phyloP scores from a whole-genome alignment of 2,888 invertebrate species.

The Drosophila recens region DNA sequence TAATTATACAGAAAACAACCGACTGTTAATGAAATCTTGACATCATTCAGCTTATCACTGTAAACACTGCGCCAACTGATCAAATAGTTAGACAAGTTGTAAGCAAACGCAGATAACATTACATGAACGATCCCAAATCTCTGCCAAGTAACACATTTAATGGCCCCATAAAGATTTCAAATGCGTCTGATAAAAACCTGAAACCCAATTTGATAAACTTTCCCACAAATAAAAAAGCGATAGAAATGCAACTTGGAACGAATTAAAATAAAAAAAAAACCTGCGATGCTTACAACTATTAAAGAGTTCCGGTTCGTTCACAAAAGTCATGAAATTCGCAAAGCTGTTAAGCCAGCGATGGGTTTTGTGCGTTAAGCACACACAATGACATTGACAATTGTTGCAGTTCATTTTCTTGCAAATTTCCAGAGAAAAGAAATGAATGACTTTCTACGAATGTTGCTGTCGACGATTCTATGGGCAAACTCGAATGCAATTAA shows the following conservation, averaged over 20 bases:
- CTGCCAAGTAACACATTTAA: conserved; percentile 30
- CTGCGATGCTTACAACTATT: conserved; percentile 13
- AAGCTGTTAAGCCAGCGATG: conserved; percentile 27
- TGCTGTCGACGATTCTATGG: conserved; percentile 25
- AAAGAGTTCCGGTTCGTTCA: conserved; percentile 47
- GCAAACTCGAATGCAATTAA: conserved; percentile 49
- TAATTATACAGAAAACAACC: background rate
- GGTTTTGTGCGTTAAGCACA: conserved; percentile 29
- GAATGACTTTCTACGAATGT: conserved; percentile 64
- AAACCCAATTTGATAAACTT: conserved; percentile 39
- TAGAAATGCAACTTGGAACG: conserved; percentile 11
- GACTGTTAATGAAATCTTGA: conserved; percentile 2
- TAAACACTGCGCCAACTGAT: conserved; percentile 23
- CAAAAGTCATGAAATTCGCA: conserved; percentile 40
- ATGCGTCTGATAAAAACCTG: conserved; percentile 21
- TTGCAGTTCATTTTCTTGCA: conserved; percentile 43
- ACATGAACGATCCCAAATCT: background rate
- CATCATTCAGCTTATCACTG: conserved; percentile 20
- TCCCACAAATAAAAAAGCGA: conserved; percentile 48
- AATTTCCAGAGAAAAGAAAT: conserved; percentile 64
- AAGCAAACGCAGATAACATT: conserved; percentile 13
- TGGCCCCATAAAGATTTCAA: conserved; percentile 34
- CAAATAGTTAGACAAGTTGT: conserved; percentile 10
- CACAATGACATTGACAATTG: conserved; percentile 61
- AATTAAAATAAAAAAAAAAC: background rate